Base-by-base conservation (phyloP, 2,888 invertebrate genomes). In the Adelognathus sp. region DNA sequence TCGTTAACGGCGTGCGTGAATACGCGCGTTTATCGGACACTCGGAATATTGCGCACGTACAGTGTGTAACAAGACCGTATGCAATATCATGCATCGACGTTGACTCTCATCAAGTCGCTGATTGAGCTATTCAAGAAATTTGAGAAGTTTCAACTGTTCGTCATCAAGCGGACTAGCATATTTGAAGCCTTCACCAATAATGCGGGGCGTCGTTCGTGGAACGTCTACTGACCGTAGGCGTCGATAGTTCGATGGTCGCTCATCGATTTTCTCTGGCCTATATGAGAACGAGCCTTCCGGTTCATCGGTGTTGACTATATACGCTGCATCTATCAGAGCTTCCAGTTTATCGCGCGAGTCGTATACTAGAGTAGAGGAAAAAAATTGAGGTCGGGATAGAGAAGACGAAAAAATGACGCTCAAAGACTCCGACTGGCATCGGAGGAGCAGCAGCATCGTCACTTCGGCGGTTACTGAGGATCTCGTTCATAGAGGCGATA, bases 221-320 rank as follows among this genome's bases (percentile, higher is more conserved):
- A 46, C 21, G 21, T 46, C 21, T 18, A 18, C 9, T 21, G n/a
- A 46, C 21, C 21, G 41, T 39, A 60, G 39, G 21, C 21, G 11
- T 4, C 2, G 29, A 67, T 41, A 41, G 54, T 27, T 54, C 16
- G 46, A 54, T 21, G 60, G 61, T 11, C 31, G 54, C 52, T 31
- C 46, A 73, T 69, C 67, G 73, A 73, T 69, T 64, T 50, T 41
- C 41, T 9, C 64, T 73, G 69, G 61, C 39, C 77, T 63, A 69
- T 58, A 73, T 73, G 29, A 31, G 46, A 64, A 14, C 46, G 46
- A 63, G 36, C 50, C 61, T 74, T 74, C 54, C 70, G 46, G 54
- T 60, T 66, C 74, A 64, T 74, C 74, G 70, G 24, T 60, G 74
- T 41, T 36, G 46, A 29, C 27, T 67, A 18, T 14, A 64, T n/a